phyloP scores from a whole-genome alignment of 2,888 invertebrate genomes.

The Cerastis leucographa region DNA sequence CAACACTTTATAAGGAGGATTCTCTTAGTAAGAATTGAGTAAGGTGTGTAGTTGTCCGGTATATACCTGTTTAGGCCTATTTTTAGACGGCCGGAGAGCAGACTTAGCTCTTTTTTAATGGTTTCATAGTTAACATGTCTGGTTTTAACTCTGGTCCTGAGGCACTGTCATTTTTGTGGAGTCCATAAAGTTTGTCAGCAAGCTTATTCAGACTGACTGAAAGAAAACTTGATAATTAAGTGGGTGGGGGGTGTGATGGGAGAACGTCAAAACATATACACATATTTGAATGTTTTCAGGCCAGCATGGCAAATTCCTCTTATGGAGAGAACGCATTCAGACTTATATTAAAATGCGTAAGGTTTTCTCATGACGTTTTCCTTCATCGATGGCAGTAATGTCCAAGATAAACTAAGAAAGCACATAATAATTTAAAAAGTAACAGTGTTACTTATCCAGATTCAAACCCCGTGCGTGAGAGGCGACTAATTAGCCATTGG shows the following conservation, averaged over 20 bases:
- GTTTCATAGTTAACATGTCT: neutral
- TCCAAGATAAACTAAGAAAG: neutral
- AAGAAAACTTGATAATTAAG: neutral
- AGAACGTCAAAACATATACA: neutral
- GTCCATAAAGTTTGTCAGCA: neutral
- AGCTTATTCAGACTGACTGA: neutral
- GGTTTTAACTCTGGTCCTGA: neutral
- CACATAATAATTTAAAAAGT: neutral
- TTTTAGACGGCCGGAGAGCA: neutral
- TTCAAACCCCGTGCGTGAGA: neutral
- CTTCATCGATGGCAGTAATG: neutral
- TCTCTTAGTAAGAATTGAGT: neutral
- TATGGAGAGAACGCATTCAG: neutral
- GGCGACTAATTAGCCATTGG: neutral
- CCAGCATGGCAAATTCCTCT: neutral
- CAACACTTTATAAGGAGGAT: neutral
- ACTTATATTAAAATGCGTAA: neutral
- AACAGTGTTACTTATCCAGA: neutral
- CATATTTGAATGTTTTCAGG: neutral
- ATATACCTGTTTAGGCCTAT: neutral
- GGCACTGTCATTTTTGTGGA: neutral
- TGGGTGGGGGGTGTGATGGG: neutral
- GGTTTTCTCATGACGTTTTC: neutral
- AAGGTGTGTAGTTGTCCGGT: neutral
- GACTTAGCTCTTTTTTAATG: neutral